Evolutionary conservation across 2,888 invertebrate species (phyloP), one percentile per base, ranked within the genome.

Genomic region (Cylloceria caligata): DNA sequence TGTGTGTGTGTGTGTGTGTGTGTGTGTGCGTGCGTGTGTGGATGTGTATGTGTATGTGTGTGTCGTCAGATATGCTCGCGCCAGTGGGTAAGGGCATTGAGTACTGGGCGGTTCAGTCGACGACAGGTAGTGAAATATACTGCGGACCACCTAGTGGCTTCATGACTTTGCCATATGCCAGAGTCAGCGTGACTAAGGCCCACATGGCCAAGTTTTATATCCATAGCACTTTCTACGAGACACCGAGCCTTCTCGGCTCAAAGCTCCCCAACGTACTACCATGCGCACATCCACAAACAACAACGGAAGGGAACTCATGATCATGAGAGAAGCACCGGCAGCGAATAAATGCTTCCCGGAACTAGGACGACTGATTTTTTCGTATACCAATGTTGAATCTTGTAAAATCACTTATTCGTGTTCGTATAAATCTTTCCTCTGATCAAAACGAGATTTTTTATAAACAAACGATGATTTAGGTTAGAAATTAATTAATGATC

Each of bases 111-210:
- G 89, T 87, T 86, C 74, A 87, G 86, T 88, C 87, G 91, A 88
- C 91, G 91, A 92, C 92, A 92, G 92, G 92, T 92, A 92, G 88
- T 87, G 89, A 91, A 90, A 92, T 91, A 91, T 91, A 91, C 87
- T 87, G 87, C 88, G 88, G 92, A 91, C 92, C 92, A 91, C 92
- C 92, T 91, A 92, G 91, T 92, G 92, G 87, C 91, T 91, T 91
- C 90, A 90, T 90, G 91, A 92, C 90, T 91, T 84, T 83, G 89
- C 92, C 92, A 92, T 92, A 92, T 92, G 92, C 90, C 91, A 79
- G 65, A 79, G 75, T 64, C 45, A 82, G 82, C 91, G 88, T 91
- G 90, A 91, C 92, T 92, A 91, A 92, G 91, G 90, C 91, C 87
- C 92, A 92, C 92, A 92, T 92, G 92, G 88, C 81, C 73, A 55